Base-by-base conservation (phyloP, 2,113 vertebrate species). In the Dolichotis patagonum region DNA sequence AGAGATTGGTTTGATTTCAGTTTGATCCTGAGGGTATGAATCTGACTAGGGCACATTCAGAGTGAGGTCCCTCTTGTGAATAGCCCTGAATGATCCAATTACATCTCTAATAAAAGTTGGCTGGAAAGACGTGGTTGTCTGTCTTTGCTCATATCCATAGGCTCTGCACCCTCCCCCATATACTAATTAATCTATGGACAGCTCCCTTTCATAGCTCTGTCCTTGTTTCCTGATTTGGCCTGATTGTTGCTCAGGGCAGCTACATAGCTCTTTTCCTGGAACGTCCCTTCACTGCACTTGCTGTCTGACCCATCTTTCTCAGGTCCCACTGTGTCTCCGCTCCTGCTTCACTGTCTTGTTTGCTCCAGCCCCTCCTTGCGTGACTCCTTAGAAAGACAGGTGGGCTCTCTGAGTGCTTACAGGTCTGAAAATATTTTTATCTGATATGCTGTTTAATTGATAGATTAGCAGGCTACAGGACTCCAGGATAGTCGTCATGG, bases 161-260 rank as follows among this genome's bases (percentile, higher is more conserved):
- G 0, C 7, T 60, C 46, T 41, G 9, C 20, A 26, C n/a, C 26
- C 69, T 22, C 12, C 32, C 22, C 28, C 0, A 22, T 1, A 2
- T 13, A 38, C 11, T 9, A 4, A 46, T 83, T 16, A 49, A 10
- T 75, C 12, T 46, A 1, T 10, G 49, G 20, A 35, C 1, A 1
- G 17, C 17, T 38, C 16, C 67, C 58, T 75, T 35, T 49, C 17
- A 38, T 4, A 38, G 20, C 7, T 46, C 78, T 77, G 24, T 35
- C 26, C 0, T 26, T 4, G 35, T 0, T 0, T 13, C 38, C 49
- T 24, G 3, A 0, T 17, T 60, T 5, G 10, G 10, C 16, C 62
- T 11, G 49, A 17, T 7, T 80, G 43, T 3, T 24, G 69, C 43
- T 56, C 26, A 38, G 62, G 30, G 12, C 49, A 4, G 54, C 71